Evolutionary conservation across 2,888 invertebrate species (phyloP).

Genomic region (Nasonovia ribisnigri): DNA sequence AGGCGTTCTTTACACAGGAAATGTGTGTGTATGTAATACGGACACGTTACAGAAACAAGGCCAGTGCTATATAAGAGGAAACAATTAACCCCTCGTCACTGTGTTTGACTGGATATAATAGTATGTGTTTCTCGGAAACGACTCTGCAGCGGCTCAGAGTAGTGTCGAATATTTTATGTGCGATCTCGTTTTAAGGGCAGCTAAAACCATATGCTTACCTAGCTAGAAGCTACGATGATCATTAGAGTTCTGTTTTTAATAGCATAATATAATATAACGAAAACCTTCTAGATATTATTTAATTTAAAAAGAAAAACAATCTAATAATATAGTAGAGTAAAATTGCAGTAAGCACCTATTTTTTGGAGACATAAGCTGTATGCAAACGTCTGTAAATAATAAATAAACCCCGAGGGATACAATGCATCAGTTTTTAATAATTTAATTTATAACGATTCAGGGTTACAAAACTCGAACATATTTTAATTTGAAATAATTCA

Average conservation of each 20-base stretch:
- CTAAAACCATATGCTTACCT: background rate
- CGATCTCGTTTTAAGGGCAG: background rate
- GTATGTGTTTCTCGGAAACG: constrained; percentile 38
- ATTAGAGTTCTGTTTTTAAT: background rate
- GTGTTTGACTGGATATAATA: background rate
- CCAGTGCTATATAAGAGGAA: constrained; percentile 33
- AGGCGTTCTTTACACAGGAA: background rate
- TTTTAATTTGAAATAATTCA: background rate
- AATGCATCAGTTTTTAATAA: background rate
- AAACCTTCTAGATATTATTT: background rate
- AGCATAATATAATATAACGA: background rate
- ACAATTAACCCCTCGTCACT: constrained; percentile 61
- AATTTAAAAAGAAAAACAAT: background rate
- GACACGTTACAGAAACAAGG: background rate
- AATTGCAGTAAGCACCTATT: background rate
- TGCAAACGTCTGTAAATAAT: background rate
- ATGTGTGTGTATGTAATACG: background rate
- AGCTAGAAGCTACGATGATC: background rate
- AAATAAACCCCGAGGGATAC: background rate
- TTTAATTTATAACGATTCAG: background rate
- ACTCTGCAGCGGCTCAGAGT: background rate
- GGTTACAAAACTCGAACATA: background rate
- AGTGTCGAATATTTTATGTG: background rate
- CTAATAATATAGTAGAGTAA: background rate
- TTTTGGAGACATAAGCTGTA: background rate